Evolutionary conservation across 1,140 invertebrate genomes (phyloP).

Genomic region (Drosophila neocordata): DNA sequence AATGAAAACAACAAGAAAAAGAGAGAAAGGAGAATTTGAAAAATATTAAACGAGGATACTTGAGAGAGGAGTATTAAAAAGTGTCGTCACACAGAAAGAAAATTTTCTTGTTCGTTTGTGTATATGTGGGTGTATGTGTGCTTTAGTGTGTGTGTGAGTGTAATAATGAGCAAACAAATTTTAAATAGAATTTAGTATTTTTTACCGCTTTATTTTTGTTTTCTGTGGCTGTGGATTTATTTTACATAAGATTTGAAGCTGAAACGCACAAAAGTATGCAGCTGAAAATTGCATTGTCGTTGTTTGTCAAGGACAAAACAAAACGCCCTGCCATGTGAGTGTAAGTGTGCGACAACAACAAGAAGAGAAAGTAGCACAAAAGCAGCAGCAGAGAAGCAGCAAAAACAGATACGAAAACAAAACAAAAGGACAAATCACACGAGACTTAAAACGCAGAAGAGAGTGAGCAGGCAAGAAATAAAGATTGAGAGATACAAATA

Average conservation of each 20-base stretch:
- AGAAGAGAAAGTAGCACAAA: slow-evolving; percentile 57
- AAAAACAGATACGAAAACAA: slow-evolving; percentile 49
- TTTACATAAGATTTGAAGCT: slow-evolving; percentile 13
- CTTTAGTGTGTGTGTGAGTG: slow-evolving; percentile 3
- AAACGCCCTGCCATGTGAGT: slow-evolving; percentile 46
- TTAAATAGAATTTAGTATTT: neutral
- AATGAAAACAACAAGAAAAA: neutral
- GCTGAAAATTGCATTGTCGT: slow-evolving; percentile 60
- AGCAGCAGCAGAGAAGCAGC: slow-evolving; percentile 34
- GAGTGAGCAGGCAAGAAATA: slow-evolving; percentile 39
- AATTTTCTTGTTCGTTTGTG: slow-evolving; percentile 48
- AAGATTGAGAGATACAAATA: slow-evolving; percentile 13
- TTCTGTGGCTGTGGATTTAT: neutral
- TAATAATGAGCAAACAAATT: neutral
- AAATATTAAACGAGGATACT: neutral
- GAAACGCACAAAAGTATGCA: slow-evolving; percentile 54
- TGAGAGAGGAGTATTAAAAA: slow-evolving; percentile 15
- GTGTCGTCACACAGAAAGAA: slow-evolving; percentile 57
- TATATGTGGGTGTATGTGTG: slow-evolving; percentile 6
- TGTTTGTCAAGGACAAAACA: slow-evolving; percentile 64
- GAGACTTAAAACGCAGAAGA: slow-evolving; percentile 32
- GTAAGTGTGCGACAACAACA: slow-evolving; percentile 29
- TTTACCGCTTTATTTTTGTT: neutral
- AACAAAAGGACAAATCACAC: slow-evolving; percentile 59
- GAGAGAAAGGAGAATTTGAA: neutral